Evolutionary conservation across 2,888 invertebrate genomes (phyloP).

Genomic region (Ophion ellenae): DNA sequence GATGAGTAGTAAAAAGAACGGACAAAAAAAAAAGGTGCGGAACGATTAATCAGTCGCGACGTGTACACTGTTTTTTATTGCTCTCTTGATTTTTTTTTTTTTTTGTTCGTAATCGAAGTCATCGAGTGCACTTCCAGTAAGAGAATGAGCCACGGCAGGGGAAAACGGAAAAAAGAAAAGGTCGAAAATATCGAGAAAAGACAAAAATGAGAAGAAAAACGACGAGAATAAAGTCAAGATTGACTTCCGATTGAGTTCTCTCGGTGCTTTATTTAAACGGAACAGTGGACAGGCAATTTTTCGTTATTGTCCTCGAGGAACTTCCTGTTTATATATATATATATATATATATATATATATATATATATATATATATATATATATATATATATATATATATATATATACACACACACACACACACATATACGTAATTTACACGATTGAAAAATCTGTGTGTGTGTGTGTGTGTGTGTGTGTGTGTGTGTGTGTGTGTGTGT

Average conservation of each 20-base stretch:
- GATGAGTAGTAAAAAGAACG: background rate
- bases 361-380: too few relatives aligned
- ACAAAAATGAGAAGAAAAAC: background rate
- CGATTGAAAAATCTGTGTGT: too few relatives aligned
- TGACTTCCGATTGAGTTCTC: slow-evolving; percentile 36
- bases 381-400: too few relatives aligned
- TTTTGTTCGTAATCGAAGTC: background rate
- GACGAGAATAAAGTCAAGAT: slow-evolving; percentile 16
- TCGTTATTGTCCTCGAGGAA: slow-evolving; percentile 47
- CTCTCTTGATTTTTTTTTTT: background rate
- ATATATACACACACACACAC: too few relatives aligned
- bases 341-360: too few relatives aligned
- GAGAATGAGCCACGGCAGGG: background rate
- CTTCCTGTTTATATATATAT: slow-evolving; percentile 12
- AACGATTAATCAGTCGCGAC: slow-evolving; percentile 15
- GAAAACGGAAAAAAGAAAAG: slow-evolving; percentile 9
- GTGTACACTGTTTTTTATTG: background rate
- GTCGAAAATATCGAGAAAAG: background rate
- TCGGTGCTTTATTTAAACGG: slow-evolving; percentile 40
- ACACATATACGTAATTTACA: too few relatives aligned
- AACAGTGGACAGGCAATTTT: slow-evolving; percentile 56
- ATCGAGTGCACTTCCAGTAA: background rate
- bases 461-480: too few relatives aligned
- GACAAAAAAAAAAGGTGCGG: background rate
- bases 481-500: too few relatives aligned